Conservation (phyloP, 2,113 vertebrate genomes). For the Limnothrissa miodon region DNA sequence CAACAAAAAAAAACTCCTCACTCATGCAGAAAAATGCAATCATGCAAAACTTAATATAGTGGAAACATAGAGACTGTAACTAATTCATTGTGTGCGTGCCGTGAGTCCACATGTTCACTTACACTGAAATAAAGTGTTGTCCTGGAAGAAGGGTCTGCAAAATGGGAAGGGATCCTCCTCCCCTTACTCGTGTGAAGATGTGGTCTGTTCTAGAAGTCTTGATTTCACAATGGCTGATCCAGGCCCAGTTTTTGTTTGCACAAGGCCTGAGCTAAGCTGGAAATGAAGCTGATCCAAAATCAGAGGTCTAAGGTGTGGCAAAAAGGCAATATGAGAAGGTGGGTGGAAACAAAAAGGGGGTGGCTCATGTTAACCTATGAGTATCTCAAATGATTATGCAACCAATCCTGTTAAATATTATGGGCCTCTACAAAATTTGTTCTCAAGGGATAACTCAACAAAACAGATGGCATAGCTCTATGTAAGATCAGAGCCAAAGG, state of each 20-base stretch:
- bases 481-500: not conserved
- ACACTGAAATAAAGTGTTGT: not conserved
- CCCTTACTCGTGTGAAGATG: not conserved
- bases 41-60: not conserved
- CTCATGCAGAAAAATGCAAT: not conserved
- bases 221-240: not conserved
- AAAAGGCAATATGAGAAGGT: not conserved
- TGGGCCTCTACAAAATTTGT: not conserved
- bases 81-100: not conserved
- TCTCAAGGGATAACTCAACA: not conserved
- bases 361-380: not conserved
- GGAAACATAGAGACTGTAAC: not conserved
- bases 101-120: constrained; percentile 1
- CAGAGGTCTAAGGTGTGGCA: not conserved
- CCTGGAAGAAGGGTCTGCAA: not conserved
- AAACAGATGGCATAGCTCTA: not conserved
- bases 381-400: not conserved
- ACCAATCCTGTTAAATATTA: not conserved
- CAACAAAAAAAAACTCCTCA: too few relatives aligned
- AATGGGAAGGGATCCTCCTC: constrained; percentile 9
- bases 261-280: not conserved
- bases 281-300: not conserved
- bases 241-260: not conserved
- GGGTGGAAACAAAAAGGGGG: not conserved
- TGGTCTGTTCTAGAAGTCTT: not conserved